A percentile compares a stretch with the other conserved stretches of the same genome.
Evolutionary conservation across 2,888 invertebrate genomes (phyloP).

Genomic region (Dolomedes plantarius): DNA sequence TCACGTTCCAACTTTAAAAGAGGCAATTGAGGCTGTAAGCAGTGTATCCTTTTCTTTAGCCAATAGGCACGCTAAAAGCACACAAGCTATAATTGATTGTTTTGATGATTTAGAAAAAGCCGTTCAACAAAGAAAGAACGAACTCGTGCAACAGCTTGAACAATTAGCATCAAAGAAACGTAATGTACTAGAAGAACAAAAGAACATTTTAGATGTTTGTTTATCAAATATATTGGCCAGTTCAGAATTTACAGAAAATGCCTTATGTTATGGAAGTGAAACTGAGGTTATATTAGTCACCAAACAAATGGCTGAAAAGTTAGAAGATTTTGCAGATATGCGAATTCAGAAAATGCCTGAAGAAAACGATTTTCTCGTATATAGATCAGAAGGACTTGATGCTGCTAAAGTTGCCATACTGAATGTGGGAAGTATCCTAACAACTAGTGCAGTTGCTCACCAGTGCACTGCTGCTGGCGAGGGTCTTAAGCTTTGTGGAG

Average conservation of each 20-base stretch:
- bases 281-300: constrained; percentile 79
- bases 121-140: constrained; percentile 76
- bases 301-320: constrained; percentile 76
- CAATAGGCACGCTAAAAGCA: constrained; percentile 74
- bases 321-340: constrained; percentile 75
- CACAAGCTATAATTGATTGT: constrained; percentile 75
- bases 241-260: constrained; percentile 78
- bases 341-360: constrained; percentile 75
- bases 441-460: constrained; percentile 77
- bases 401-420: constrained; percentile 75
- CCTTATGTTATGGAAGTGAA: constrained; percentile 78
- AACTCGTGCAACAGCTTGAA: constrained; percentile 76
- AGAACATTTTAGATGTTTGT: constrained; percentile 76
- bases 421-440: constrained; percentile 76
- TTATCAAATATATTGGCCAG: constrained; percentile 77
- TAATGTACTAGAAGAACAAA: constrained; percentile 76
- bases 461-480: constrained; percentile 78
- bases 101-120: constrained; percentile 76
- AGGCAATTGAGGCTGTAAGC: constrained; percentile 76
- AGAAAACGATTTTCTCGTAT: constrained; percentile 76
- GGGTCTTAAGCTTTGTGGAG: constrained; percentile 76
- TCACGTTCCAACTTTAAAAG: constrained; percentile 76
- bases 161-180: constrained; percentile 76
- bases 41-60: constrained; percentile 75
- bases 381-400: constrained; percentile 75